A percentile compares a stretch with the other conserved stretches of the same genome.
phyloP scores from a whole-genome alignment of 2,113 vertebrate species.

The Hystrix cristata region DNA sequence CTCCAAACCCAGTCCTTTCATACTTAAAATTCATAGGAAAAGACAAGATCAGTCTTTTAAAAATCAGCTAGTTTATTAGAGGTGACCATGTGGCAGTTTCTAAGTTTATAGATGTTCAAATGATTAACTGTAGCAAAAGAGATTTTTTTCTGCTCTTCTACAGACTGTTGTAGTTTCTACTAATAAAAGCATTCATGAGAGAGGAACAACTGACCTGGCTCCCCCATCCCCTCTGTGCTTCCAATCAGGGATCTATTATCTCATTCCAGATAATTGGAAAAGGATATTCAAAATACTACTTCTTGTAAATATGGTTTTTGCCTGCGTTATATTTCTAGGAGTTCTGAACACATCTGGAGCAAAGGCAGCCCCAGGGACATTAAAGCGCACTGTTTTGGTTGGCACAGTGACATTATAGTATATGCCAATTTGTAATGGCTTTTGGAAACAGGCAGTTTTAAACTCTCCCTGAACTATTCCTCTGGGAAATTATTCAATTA shows the following conservation, averaged over 20 bases:
- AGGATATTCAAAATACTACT: slow-evolving; percentile 83
- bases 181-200: slow-evolving; percentile 63
- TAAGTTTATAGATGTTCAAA: slow-evolving; percentile 44
- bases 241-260: slow-evolving; percentile 84
- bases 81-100: slow-evolving; percentile 16
- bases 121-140: slow-evolving; percentile 47
- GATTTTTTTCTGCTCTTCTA: neutral
- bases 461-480: slow-evolving; percentile 90
- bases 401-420: slow-evolving; percentile 88
- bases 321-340: slow-evolving; percentile 90
- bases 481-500: slow-evolving; percentile 95
- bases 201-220: slow-evolving; percentile 70
- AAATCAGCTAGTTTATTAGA: slow-evolving; percentile 52
- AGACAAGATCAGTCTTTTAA: slow-evolving; percentile 62
- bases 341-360: slow-evolving; percentile 90
- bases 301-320: slow-evolving; percentile 90
- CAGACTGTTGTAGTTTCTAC: slow-evolving; percentile 43
- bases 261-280: slow-evolving; percentile 84
- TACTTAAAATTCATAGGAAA: slow-evolving; percentile 6
- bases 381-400: slow-evolving; percentile 92
- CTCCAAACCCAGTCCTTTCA: neutral
- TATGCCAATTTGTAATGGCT: slow-evolving; percentile 95
- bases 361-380: slow-evolving; percentile 92
- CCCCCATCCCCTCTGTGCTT: slow-evolving; percentile 64
- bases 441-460: slow-evolving; percentile 89